phyloP scores from a whole-genome alignment of 2,113 vertebrate genomes.

The Andinoacara biseriatus region DNA sequence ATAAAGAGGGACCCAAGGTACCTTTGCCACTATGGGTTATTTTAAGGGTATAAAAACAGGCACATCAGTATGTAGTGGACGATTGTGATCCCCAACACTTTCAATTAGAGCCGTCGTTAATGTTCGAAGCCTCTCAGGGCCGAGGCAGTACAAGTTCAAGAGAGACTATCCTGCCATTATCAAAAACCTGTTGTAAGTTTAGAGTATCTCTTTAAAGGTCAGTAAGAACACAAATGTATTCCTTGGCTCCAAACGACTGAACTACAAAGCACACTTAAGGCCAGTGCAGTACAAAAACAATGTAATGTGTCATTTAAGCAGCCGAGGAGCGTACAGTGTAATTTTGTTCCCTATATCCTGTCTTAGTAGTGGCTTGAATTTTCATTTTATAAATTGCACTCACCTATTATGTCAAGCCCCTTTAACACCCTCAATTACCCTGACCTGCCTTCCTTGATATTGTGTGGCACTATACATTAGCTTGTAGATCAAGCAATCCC shows the following conservation, averaged over 20 bases:
- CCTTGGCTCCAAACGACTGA: neutral
- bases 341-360: conserved; percentile 4
- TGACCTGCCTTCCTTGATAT: conserved; percentile 19
- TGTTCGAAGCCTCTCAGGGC: neutral
- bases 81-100: rapidly evolving
- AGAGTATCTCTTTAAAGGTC: neutral
- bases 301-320: neutral
- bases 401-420: conserved; percentile 36
- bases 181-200: neutral
- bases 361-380: conserved; percentile 13
- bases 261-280: neutral
- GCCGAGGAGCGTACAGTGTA: neutral
- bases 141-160: neutral
- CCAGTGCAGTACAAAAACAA: neutral
- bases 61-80: neutral
- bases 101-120: neutral
- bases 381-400: conserved; percentile 40
- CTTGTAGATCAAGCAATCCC: conserved; percentile 39
- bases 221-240: rapidly evolving
- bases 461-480: conserved; percentile 47
- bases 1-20: too few species aligned
- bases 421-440: conserved; percentile 61
- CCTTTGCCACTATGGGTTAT: too few species aligned
- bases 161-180: neutral
- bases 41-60: neutral